A percentile compares a stretch with the other conserved stretches of the same genome.
Conservation (phyloP, 2,797 vertebrate species). For the Carduelis carduelis region DNA sequence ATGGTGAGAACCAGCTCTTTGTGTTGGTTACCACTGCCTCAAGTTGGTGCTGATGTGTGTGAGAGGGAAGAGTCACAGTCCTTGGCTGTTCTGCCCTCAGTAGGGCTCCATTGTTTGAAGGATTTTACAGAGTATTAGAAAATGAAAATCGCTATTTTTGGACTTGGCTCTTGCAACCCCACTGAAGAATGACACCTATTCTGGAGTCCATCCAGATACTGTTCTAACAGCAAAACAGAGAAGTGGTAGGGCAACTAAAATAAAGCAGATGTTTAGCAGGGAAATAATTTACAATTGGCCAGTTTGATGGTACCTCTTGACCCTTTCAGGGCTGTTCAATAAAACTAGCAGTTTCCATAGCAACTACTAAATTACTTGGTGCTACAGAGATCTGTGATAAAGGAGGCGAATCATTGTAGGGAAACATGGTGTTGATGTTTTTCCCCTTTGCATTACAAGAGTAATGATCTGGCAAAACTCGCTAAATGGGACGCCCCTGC, state of each 20-base stretch:
- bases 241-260: background rate
- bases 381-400: conserved; percentile 42
- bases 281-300: conserved; percentile 2
- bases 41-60: background rate
- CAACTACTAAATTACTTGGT: conserved; percentile 50
- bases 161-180: background rate
- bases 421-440: conserved; percentile 11
- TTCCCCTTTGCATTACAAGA: background rate
- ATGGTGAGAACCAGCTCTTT: background rate
- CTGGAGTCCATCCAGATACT: background rate
- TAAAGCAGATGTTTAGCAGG: conserved; percentile 23
- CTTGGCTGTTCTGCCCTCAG: background rate
- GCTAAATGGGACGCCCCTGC: background rate
- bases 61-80: background rate
- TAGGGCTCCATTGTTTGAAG: background rate
- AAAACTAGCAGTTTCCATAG: conserved; percentile 51
- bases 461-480: conserved; percentile 26
- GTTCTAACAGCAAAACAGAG: background rate
- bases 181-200: background rate
- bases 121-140: background rate
- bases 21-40: background rate
- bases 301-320: conserved; percentile 32
- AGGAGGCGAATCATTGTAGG: background rate
- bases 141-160: background rate
- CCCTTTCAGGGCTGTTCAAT: conserved; percentile 39